Percentiles rank a stretch among this genome's conserved stretches.
Conservation (phyloP, 2,888 invertebrate genomes). For the Glaucopsyche alexis region DNA sequence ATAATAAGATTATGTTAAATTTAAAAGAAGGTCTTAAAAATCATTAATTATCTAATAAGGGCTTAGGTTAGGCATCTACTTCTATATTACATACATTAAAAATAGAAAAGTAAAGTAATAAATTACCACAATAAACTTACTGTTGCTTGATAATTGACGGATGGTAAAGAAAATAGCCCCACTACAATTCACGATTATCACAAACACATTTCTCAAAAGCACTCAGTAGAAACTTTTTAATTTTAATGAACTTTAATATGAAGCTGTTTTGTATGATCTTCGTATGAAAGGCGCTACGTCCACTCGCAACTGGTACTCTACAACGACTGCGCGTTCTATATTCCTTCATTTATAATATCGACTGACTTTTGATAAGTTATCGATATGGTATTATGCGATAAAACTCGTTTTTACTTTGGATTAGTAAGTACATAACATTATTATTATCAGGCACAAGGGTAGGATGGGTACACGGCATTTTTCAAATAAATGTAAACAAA, state of each 20-base stretch:
- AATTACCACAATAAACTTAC: neutral
- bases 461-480: neutral
- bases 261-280: neutral
- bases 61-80: neutral
- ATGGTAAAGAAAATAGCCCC: neutral
- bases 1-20: no score
- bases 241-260: neutral
- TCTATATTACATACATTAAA: neutral
- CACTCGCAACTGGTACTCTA: neutral
- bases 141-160: neutral
- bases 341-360: neutral
- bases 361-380: conserved; percentile 27
- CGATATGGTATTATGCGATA: neutral
- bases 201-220: neutral
- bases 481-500: neutral
- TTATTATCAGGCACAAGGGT: neutral
- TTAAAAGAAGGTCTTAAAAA: no score
- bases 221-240: neutral
- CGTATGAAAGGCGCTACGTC: neutral
- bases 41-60: no score
- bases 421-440: neutral
- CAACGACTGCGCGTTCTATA: neutral
- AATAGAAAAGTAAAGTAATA: neutral
- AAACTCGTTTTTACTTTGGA: neutral
- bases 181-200: neutral